Base-by-base conservation (phyloP, 2,113 vertebrate species). In the Rhynchopsitta pachyrhyncha region DNA sequence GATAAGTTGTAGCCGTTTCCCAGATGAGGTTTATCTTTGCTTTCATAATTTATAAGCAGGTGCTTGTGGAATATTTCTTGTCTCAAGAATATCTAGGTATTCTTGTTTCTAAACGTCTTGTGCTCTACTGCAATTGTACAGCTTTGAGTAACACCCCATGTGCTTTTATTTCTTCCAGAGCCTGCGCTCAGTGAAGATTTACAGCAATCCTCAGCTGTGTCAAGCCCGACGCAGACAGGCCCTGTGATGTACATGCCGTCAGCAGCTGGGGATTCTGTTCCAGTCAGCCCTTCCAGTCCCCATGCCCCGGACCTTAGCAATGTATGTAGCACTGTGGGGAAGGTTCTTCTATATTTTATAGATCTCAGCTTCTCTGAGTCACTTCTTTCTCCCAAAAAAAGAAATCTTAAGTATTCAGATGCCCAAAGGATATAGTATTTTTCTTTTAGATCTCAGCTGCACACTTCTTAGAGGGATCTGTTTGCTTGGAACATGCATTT, bases 161-260 rank as follows among this genome's bases (percentile, higher is more conserved):
- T 90, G 47, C 77, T 95, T 89, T 47, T 57, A 5, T 97, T 90
- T 91, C 11, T 87, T 88, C 66, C 97, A 99, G 99, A 99, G 94
- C 98, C 98, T 25, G 97, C 98, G 2, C 97, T 98, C 80, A 93
- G 60, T 57, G 98, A 99, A 25, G 99, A 99, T n/a, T 95, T 98
- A 28, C 98, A 98, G 94, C 97, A 98, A 35, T 96, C 98, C 16
- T 99, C 99, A 2, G 96, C 98, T 59, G 97, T 98, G 70, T 98
- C 99, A 57, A 98, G 98, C 93, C 99, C 99, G 12, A 99, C 99
- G 9, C 98, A 98, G 70, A 88, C 98, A 7, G 98, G 95, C 67
- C 98, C 96, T 76, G 98, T 98, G 97, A 97, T 97, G 97, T 98
- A 98, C 62, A 98, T 98, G 98, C 98, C 97, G 0, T 98, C 98